Conservation (phyloP, 2,888 invertebrate genomes). For the Thumatha senex region DNA sequence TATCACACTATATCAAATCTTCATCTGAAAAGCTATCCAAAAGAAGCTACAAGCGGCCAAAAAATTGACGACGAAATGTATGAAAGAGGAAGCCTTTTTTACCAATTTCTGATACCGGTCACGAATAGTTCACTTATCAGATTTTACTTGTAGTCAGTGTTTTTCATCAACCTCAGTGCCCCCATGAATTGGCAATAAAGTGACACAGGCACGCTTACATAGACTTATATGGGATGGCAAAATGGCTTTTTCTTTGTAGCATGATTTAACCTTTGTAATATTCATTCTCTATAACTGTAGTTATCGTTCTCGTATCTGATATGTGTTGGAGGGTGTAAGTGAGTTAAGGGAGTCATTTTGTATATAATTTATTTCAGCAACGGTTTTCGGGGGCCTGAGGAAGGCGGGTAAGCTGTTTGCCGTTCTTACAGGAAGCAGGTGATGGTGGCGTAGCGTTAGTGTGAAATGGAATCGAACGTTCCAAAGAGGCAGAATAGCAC, state of each 20-base stretch:
- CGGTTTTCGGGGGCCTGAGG: too few relatives aligned
- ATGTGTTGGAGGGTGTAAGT: not conserved
- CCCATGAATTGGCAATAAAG: constrained; percentile 42
- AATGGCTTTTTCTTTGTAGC: constrained; percentile 36
- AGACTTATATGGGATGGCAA: constrained; percentile 17
- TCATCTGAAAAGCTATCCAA: not conserved
- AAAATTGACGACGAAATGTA: constrained; percentile 14
- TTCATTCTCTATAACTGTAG: constrained; percentile 14
- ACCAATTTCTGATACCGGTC: constrained; percentile 25
- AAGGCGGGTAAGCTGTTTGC: too few relatives aligned
- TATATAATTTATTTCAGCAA: not conserved
- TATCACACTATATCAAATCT: not conserved
- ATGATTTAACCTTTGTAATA: constrained; percentile 29
- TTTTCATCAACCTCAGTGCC: constrained; percentile 32
- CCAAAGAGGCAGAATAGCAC: too few relatives aligned
- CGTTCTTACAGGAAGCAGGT: too few relatives aligned
- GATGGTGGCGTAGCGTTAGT: too few relatives aligned
- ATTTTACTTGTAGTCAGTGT: constrained; percentile 41
- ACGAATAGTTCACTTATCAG: constrained; percentile 44
- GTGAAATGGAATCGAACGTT: too few relatives aligned
- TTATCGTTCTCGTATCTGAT: too few relatives aligned
- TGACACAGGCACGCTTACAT: constrained; percentile 16
- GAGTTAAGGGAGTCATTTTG: constrained; percentile 2
- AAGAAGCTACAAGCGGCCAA: constrained; percentile 4
- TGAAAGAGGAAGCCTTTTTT: constrained; percentile 26